Evolutionary conservation across 2,797 vertebrate genomes (phyloP).

Genomic region (Peromyscus eremicus): DNA sequence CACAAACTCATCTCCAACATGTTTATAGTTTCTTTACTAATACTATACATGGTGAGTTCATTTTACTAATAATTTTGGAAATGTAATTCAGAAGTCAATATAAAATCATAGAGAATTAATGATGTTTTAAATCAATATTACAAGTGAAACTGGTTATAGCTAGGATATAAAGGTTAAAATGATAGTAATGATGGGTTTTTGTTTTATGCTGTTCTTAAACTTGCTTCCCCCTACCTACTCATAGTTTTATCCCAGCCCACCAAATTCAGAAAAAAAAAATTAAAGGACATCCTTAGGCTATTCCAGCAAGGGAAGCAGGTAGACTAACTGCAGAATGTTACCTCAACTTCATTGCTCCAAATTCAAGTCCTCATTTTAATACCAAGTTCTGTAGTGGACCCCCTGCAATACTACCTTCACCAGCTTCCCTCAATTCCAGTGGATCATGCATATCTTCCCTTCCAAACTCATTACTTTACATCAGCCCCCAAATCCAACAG

Average conservation of each 20-base stretch:
- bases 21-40: not conserved
- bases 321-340: not conserved
- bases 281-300: not conserved
- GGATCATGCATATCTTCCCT: not conserved
- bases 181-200: not conserved
- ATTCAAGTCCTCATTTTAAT: not conserved
- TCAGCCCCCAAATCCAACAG: not conserved
- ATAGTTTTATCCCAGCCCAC: not conserved
- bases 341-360: not conserved
- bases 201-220: not conserved
- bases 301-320: too few relatives aligned
- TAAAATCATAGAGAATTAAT: not conserved
- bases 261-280: not conserved
- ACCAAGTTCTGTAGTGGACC: not conserved
- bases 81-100: not conserved
- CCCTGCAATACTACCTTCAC: not conserved
- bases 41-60: rapidly evolving
- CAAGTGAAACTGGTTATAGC: not conserved
- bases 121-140: not conserved
- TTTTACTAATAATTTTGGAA: not conserved
- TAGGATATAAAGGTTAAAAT: conserved; percentile 8
- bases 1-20: not conserved
- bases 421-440: not conserved
- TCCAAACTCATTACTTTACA: not conserved
- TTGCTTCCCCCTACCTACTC: too few relatives aligned